Evolutionary conservation across 2,113 vertebrate species (phyloP), one percentile per base, ranked within the genome.

Genomic region (Misgurnus mizolepis): DNA sequence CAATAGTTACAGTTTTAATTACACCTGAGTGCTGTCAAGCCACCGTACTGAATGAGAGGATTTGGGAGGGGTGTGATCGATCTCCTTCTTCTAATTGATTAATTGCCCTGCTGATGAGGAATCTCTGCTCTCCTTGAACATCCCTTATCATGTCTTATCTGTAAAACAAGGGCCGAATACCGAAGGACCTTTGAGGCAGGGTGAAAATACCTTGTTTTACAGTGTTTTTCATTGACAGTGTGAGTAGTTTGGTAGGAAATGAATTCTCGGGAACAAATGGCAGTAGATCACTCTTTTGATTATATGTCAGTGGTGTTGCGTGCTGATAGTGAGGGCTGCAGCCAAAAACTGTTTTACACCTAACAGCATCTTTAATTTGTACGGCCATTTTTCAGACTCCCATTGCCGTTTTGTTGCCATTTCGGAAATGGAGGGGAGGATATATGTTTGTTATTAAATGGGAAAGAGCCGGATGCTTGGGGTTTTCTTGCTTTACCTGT

Each of bases 1-100:
- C 91, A 91, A 90, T 92, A 93, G 88, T 89, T 91, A 89, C 90
- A 90, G 88, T 92, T 93, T 92, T 92, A 93, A 93, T 93, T 93
- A 92, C 93, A 93, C 90, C 89, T 92, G 91, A 91, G 90, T 90
- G 88, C 91, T 91, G 90, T 92, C 91, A 89, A 83, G 81, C 88
- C 80, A 88, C 88, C 90, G 86, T 80, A 85, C 86, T 79, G 86
- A 81, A 86, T 78, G 56, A 80, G 85, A 81, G 82, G 67, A 65
- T 88, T 85, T 78, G 50, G 82, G 85, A 88, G 81, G 68, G 64
- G 88, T 92, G 92, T 64, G 91, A 93, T 91, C 87, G 40, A 67
- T 77, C 41, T 62, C 8, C 81, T 83, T 12, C 66, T 55, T 83
- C 87, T 92, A 93, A 93, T 92, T 92, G 91, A 93, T 92, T 92